Base-by-base conservation (phyloP, 2,113 vertebrate genomes). In the Chaetodon auriga region DNA sequence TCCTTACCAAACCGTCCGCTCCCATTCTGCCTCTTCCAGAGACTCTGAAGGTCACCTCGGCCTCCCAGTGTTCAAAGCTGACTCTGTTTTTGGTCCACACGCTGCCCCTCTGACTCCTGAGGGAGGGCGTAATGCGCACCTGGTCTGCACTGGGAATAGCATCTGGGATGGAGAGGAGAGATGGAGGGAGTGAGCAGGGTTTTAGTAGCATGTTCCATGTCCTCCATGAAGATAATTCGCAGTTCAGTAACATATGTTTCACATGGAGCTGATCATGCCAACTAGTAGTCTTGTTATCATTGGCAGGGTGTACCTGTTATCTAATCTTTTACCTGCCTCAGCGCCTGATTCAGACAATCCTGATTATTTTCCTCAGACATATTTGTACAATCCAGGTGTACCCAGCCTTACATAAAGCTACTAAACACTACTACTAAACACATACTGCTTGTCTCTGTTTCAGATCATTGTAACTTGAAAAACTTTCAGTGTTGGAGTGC, bases 91-190 rank as follows among this genome's bases (percentile, higher is more conserved):
- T 99, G 5, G 97, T 97, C 98, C 98, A 99, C 41, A 98, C 97
- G 0, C 96, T 96, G 38, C 98, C 98, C 58, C 91, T 96, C 57
- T 99, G 98, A 89, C 98, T 99, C 91, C 97, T 97, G 91, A 99
- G 94, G 14, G 98, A 99, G 0, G 98, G 97, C 0, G 97, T 97
- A 88, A 99, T 97, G 61, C 98, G 96, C 81, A 99, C 95, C 87
- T 99, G 98, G 92, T 99, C 98, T 18, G 97, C 93, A 51, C 98
- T 98, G 15, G 98, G 97, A 83, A 99, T 99, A 19, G 98, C 97
- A 96, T 98, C 98, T 99, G 73, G 10, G 19, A 60, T 25, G 53
- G 46, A 71, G 35, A 82, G 16, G 23, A 58, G 35, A 43, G 30
- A 10, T 0, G 36, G 38, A 69, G 6, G 46, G 9, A 36, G 19